Evolutionary conservation across 1,140 invertebrate genomes (phyloP).

Genomic region (Psilanteris sp.): DNA sequence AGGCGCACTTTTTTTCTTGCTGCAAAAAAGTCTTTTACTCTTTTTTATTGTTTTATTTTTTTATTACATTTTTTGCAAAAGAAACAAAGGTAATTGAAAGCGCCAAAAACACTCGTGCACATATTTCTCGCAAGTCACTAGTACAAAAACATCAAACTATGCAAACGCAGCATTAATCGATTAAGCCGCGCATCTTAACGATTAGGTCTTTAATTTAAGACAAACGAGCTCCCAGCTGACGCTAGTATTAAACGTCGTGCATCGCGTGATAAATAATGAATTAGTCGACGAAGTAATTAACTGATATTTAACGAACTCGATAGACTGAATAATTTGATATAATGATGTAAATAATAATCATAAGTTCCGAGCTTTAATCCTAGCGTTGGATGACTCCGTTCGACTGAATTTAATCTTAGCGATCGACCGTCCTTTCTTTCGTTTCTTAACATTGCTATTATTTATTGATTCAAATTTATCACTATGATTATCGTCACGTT

Average conservation of each 20-base stretch:
- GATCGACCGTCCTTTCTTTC: not conserved
- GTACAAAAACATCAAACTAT: constrained; percentile 39
- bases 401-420: constrained; percentile 36
- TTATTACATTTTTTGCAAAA: no score
- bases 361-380: constrained; percentile 52
- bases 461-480: no score
- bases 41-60: no score
- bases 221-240: constrained; percentile 22
- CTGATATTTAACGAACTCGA: constrained; percentile 10
- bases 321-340: constrained; percentile 44
- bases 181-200: constrained; percentile 6
- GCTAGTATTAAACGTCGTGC: constrained; percentile 40
- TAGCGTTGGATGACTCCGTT: constrained; percentile 36
- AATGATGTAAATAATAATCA: constrained; percentile 38
- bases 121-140: constrained; percentile 55
- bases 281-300: constrained; percentile 20
- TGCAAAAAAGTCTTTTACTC: no score
- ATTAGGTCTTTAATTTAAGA: constrained; percentile 43
- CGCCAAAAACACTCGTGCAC: no score
- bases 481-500: constrained; percentile 1
- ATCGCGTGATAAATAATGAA: constrained; percentile 14
- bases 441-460: no score
- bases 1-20: no score
- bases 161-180: not conserved
- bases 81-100: no score